Conservation (phyloP, 2,113 vertebrate species). For the Otus sunia region DNA sequence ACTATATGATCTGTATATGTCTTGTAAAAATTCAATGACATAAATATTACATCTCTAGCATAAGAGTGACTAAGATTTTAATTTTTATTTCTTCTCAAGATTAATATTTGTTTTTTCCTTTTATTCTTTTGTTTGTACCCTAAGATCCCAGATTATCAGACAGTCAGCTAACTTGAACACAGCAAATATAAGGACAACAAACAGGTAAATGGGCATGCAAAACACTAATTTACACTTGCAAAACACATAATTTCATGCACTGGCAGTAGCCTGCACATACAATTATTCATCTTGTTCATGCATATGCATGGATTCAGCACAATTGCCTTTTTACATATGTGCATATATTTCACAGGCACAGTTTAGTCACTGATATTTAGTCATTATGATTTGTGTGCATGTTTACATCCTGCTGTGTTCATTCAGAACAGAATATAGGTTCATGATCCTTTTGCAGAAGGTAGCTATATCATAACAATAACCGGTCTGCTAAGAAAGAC, state of each 20-base stretch:
- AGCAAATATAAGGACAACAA: conserved; percentile 28
- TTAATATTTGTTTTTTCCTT: neutral
- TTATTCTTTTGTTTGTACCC: neutral
- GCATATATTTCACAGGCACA: conserved; percentile 47
- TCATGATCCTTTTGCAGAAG: neutral
- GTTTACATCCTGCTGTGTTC: conserved; percentile 9
- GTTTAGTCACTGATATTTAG: conserved; percentile 33
- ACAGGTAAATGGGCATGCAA: conserved; percentile 59
- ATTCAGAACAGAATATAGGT: neutral
- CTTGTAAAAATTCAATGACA: neutral
- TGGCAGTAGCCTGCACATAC: conserved; percentile 22
- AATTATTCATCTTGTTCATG: conserved; percentile 59
- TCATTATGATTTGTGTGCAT: conserved; percentile 21
- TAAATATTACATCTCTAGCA: neutral
- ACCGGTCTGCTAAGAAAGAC: neutral
- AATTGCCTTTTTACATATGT: conserved; percentile 49
- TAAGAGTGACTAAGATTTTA: neutral
- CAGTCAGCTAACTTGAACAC: conserved; percentile 4
- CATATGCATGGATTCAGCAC: conserved; percentile 47
- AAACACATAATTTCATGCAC: conserved; percentile 62
- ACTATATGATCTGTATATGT: neutral
- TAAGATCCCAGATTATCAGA: neutral
- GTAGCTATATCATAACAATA: neutral
- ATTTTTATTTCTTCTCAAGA: neutral
- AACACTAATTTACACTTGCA: conserved; percentile 65